These are phyloP conservation scores for Morinoia aosen DNA, from an alignment of 2,888 invertebrate species.

Conservation along the genomic window DNA sequence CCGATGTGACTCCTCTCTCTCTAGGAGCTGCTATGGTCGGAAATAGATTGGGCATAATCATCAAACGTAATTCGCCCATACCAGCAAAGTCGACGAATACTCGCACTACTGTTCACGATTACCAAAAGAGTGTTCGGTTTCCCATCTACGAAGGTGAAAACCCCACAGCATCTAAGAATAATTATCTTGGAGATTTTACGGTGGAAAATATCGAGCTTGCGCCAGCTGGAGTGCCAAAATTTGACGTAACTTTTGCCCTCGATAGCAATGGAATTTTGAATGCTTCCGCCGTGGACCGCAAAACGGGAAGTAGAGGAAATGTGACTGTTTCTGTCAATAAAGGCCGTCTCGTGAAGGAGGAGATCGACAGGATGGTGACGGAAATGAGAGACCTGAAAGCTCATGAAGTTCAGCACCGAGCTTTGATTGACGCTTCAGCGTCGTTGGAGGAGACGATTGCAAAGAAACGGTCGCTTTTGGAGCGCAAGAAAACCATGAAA, in stretches of 20 bases:
- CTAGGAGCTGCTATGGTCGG: background rate
- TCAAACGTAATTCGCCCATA: background rate
- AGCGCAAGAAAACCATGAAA: constrained; percentile 95
- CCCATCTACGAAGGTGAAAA: background rate
- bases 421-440: constrained; percentile 73
- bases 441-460: constrained; percentile 72
- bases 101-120: background rate
- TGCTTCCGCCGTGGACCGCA: background rate
- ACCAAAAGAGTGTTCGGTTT: background rate
- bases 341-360: too few relatives aligned
- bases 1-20: background rate
- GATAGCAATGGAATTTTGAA: background rate
- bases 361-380: too few relatives aligned
- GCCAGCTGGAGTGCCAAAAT: background rate
- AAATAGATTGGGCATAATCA: background rate
- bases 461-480: constrained; percentile 85
- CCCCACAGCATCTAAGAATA: background rate
- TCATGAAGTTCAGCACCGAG: constrained; percentile 74
- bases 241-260: background rate
- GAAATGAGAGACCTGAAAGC: too few relatives aligned
- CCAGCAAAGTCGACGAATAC: background rate
- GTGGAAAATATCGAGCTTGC: too few relatives aligned
- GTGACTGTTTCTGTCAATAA: too few relatives aligned
- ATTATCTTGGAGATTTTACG: too few relatives aligned
- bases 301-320: constrained; percentile 66